Evolutionary conservation across 2,888 invertebrate species (phyloP).

Genomic region (Rhagonycha lutea): DNA sequence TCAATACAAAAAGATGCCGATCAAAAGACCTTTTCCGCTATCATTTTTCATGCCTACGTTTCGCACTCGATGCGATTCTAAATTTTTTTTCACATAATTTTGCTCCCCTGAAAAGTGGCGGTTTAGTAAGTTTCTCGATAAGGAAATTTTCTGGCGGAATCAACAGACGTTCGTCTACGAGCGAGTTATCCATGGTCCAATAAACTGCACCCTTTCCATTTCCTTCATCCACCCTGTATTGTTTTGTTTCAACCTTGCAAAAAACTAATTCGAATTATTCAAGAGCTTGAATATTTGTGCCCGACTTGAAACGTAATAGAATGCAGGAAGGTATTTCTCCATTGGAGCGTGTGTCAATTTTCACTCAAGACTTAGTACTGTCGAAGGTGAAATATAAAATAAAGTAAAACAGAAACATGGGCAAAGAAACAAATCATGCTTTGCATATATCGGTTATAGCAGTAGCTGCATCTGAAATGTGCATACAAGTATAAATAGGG

Average conservation of each 20-base stretch:
- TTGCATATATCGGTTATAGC: background rate
- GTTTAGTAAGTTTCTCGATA: background rate
- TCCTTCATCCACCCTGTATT: background rate
- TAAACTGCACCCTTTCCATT: background rate
- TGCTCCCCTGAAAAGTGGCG: background rate
- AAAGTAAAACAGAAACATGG: background rate
- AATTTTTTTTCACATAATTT: background rate
- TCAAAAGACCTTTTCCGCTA: background rate
- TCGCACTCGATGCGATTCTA: background rate
- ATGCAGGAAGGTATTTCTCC: background rate
- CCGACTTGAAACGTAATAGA: background rate
- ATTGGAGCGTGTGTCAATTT: background rate
- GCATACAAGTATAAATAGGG: conserved; percentile 25
- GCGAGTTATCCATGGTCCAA: background rate
- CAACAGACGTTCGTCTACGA: background rate
- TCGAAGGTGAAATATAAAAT: background rate
- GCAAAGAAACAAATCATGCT: background rate
- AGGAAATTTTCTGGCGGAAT: background rate
- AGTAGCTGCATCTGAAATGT: conserved; percentile 19
- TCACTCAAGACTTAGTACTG: background rate
- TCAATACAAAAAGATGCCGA: background rate
- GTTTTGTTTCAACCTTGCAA: background rate
- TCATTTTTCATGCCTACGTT: background rate
- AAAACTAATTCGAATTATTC: background rate
- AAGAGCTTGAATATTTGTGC: background rate